Base-by-base conservation (phyloP, 1,140 invertebrate genomes). In the Trichogramma pretiosum region DNA sequence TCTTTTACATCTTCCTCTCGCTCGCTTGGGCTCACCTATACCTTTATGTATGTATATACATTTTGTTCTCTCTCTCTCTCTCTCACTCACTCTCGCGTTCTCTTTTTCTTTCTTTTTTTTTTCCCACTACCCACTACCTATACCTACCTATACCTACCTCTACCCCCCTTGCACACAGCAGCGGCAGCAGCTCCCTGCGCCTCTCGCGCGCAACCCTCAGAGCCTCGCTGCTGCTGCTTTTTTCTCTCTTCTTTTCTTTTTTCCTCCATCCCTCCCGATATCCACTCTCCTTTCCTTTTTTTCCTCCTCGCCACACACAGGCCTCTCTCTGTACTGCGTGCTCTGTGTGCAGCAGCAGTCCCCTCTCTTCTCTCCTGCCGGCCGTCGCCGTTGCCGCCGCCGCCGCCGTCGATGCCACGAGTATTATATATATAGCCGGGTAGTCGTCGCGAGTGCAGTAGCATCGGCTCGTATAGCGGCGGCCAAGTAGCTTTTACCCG, bases 1-100 rank as follows among this genome's bases (percentile, higher is more conserved):
- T 63, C 60, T 66, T 65, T 58, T 63, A 61, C 63, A 58, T 60
- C 60, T 58, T 54, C 58, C 58, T 58, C 56, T 56, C 56, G 56
- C 53, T 49, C 47, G 53, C 56, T 38, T 38, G 43, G 5, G 46
- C 22, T 23, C 28, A 24, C 46, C 36, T 44, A 36, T 34, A 22
- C 26, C 22, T 40, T 43, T 38, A 32, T 37, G n/a, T n/a, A n/a
- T n/a, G 19, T 24, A 13, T 28, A 9, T 22, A 8, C 32, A 39
- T n/a, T 26, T 35, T 36, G 24, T n/a, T n/a, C n/a, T 22, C 24
- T 30, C 36, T 55, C 42, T 35, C 46, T 45, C 34, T 42, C 42
- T 48, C 54, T 51, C 47, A 35, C 52, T 42, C 23, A 22, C 23
- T 23, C 32, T 50, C 33, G 40, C 41, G 42, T 46, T 46, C 42